Evolutionary conservation across 2,888 invertebrate genomes (phyloP).

Genomic region (Amblyteles armatorius): DNA sequence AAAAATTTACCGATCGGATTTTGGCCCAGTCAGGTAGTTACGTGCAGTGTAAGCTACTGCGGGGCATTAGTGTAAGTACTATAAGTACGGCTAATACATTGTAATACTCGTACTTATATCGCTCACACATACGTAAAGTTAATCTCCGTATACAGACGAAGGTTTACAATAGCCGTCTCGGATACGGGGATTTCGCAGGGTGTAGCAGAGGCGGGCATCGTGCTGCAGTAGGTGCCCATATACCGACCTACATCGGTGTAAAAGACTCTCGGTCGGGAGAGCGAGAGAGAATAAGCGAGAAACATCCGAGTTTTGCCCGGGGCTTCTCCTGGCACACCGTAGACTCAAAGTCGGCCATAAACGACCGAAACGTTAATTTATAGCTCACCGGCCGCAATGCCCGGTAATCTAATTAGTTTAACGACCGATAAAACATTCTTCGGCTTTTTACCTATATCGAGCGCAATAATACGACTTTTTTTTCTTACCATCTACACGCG

Average conservation of each 20-base stretch:
- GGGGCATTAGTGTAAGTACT: conserved; percentile 23
- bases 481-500: conserved; percentile 9
- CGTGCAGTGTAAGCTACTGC: conserved; percentile 8
- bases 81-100: conserved; percentile 27
- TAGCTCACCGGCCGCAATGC: conserved; percentile 73
- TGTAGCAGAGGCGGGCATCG: conserved; percentile 2
- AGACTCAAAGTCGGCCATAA: conserved; percentile 72
- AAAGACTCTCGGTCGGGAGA: conserved; percentile 26
- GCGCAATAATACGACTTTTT: conserved; percentile 54
- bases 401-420: conserved; percentile 77
- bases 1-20: conserved; percentile 14
- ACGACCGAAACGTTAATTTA: conserved; percentile 76
- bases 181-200: conserved; percentile 7
- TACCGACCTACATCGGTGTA: conserved; percentile 15
- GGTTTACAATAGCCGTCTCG: conserved; percentile 38
- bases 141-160: conserved; percentile 40
- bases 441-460: conserved; percentile 70
- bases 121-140: conserved; percentile 30
- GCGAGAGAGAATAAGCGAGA: conserved; percentile 24
- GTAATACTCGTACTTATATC: conserved; percentile 25
- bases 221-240: conserved; percentile 32
- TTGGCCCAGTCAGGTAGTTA: conserved; percentile 4
- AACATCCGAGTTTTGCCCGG: conserved; percentile 48
- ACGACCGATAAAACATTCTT: conserved; percentile 77
- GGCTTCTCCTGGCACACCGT: conserved; percentile 65